phyloP scores from a whole-genome alignment of 1,140 invertebrate species.

The Zaprionus kolodkinae region DNA sequence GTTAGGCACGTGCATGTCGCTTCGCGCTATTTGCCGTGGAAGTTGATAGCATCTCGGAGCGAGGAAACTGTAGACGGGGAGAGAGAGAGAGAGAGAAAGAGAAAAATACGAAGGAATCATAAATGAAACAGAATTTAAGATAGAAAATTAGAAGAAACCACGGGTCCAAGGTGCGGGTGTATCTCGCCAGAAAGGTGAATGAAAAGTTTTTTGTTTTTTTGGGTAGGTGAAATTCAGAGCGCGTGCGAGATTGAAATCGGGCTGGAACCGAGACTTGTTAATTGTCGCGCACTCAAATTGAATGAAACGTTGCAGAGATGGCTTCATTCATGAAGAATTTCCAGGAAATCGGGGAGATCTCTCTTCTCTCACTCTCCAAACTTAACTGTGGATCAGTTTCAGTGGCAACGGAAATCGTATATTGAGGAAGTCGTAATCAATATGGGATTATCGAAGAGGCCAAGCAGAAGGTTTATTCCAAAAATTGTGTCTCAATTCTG shows the following conservation, averaged over 20 bases:
- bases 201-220: slow-evolving; percentile 52
- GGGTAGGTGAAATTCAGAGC: slow-evolving; percentile 49
- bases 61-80: neutral
- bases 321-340: slow-evolving; percentile 66
- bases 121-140: slow-evolving; percentile 72
- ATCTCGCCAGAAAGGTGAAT: slow-evolving; percentile 55
- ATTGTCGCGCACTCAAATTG: slow-evolving; percentile 33
- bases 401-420: slow-evolving; percentile 60
- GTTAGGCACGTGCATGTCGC: slow-evolving; percentile 63
- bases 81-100: slow-evolving; percentile 11
- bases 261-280: slow-evolving; percentile 32
- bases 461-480: neutral
- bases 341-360: slow-evolving; percentile 32
- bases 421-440: slow-evolving; percentile 60
- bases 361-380: neutral
- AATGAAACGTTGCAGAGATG: slow-evolving; percentile 27
- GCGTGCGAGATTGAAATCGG: slow-evolving; percentile 65
- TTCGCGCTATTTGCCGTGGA: slow-evolving; percentile 45
- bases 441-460: neutral
- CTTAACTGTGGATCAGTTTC: slow-evolving; percentile 7
- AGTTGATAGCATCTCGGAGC: slow-evolving; percentile 61
- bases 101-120: slow-evolving; percentile 30
- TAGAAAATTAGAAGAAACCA: slow-evolving; percentile 55
- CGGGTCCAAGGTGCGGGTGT: slow-evolving; percentile 59
- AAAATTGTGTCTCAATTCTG: neutral